Percentiles rank a stretch among this genome's conserved stretches.
These are phyloP conservation scores for Pipistrellus pygmaeus DNA, from an alignment of 2,797 vertebrate species.

Conservation along the genomic window DNA sequence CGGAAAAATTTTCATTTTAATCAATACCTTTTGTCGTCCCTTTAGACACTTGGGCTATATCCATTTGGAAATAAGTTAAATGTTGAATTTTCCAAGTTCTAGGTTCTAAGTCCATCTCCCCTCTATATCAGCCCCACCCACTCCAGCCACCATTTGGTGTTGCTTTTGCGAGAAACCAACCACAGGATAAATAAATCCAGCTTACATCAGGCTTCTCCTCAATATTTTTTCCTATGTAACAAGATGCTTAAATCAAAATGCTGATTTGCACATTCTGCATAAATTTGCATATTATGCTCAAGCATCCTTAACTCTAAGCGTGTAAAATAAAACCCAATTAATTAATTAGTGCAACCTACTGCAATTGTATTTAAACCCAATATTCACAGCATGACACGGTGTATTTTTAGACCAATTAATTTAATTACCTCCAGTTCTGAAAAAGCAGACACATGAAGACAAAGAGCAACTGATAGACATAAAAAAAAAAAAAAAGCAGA, in stretches of 20 bases:
- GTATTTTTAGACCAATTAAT: slow-evolving; percentile 83
- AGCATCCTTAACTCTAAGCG: slow-evolving; percentile 78
- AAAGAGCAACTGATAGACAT: slow-evolving; percentile 56
- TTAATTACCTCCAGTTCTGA: slow-evolving; percentile 68
- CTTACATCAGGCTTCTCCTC: slow-evolving; percentile 14
- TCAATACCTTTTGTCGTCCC: not conserved
- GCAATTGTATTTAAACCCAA: slow-evolving; percentile 81
- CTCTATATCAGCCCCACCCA: not conserved
- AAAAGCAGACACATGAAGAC: slow-evolving; percentile 65
- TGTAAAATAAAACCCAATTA: slow-evolving; percentile 81
- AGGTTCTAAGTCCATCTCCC: not conserved
- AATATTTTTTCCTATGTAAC: slow-evolving; percentile 50
- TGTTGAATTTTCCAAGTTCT: not conserved
- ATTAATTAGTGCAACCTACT: slow-evolving; percentile 81
- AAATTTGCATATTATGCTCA: slow-evolving; percentile 80
- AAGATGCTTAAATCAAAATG: slow-evolving; percentile 74
- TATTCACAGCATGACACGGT: slow-evolving; percentile 77
- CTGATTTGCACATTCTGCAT: slow-evolving; percentile 79
- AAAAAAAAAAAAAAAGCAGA: slow-evolving; percentile 2
- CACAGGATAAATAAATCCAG: slow-evolving; percentile 35
- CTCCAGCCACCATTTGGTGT: not conserved
- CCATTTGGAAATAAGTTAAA: slow-evolving; percentile 32
- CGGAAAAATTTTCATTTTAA: not conserved
- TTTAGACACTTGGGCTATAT: not conserved
- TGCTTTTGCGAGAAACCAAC: slow-evolving; percentile 29